Evolutionary conservation across 1,140 invertebrate genomes (phyloP).

Genomic region (Trachelipus rathkii): DNA sequence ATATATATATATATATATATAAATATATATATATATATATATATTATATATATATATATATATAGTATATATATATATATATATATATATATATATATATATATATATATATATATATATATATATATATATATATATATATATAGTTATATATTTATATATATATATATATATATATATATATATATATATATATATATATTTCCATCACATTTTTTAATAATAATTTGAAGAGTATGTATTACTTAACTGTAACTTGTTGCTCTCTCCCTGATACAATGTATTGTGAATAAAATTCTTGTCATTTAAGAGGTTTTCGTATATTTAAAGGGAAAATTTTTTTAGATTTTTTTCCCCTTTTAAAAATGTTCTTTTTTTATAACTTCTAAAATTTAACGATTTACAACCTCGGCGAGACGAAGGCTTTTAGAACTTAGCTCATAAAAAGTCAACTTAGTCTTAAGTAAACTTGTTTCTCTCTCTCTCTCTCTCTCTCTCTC

Average conservation of each 20-base stretch:
- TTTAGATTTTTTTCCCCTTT: no score
- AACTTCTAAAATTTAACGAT: not conserved
- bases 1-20: no score
- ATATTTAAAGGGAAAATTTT: no score
- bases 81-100: slow-evolving; percentile 20
- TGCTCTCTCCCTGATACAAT: no score
- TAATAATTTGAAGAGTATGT: no score
- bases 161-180: slow-evolving; percentile 21
- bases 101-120: slow-evolving; percentile 27
- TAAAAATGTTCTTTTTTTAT: no score
- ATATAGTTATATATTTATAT: slow-evolving; percentile 30
- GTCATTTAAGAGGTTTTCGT: no score
- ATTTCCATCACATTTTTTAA: not conserved
- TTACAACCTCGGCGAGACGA: not conserved
- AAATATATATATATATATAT: no score
- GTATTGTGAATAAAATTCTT: no score
- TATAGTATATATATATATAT: slow-evolving; percentile 26
- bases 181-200: slow-evolving; percentile 14
- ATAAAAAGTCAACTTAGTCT: not conserved
- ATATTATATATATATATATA: not conserved
- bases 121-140: slow-evolving; percentile 29
- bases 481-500: no score
- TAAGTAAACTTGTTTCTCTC: not conserved
- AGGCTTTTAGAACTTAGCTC: not conserved
- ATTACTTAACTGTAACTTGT: no score